Evolutionary conservation across 2,113 vertebrate species (phyloP), one percentile per base, ranked within the genome.

Genomic region (Dunckerocampus dactyliophorus): DNA sequence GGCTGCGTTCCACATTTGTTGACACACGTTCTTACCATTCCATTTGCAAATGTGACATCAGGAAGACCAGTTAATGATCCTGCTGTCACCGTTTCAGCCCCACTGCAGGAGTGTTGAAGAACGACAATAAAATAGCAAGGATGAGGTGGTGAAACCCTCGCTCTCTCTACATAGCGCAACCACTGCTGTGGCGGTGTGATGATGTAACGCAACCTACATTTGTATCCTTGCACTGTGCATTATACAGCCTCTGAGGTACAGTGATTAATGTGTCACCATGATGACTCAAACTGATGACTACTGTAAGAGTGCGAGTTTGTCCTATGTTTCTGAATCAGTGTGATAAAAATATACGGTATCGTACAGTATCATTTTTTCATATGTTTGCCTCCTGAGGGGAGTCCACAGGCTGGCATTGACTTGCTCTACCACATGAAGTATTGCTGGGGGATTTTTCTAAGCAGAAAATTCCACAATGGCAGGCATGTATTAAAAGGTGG

Each of bases 201-300:
- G 81, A 77, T 13, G 39, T 55, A 65, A 71, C 45, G 31, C 43
- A 77, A 50, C 69, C 74, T 70, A 60, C 63, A 71, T 66, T 68
- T 47, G 50, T 45, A 55, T 67, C 24, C 47, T 67, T 62, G 42
- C 59, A 24, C 3, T 42, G 65, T 50, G 39, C 46, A 22, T 72
- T 74, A 68, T 57, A 54, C 39, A 73, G 70, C 72, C 74, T 83
- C 59, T 12, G 4, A 77, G 65, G 69, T 20, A 72, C 56, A 69
- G 68, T 74, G 71, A 63, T 64, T 47, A 48, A 59, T 63, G 68
- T 76, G 72, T 75, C 76, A 84, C 47, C 28, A 2, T 8, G 7
- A 46, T 82, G 79, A 83, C 61, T 83, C 77, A 85, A 72, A 62
- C 12, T 3, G 17, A 71, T 52, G 63, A 52, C 15, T 66, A 65